Evolutionary conservation across 2,113 vertebrate genomes (phyloP).

Genomic region (Agelaius phoeniceus): DNA sequence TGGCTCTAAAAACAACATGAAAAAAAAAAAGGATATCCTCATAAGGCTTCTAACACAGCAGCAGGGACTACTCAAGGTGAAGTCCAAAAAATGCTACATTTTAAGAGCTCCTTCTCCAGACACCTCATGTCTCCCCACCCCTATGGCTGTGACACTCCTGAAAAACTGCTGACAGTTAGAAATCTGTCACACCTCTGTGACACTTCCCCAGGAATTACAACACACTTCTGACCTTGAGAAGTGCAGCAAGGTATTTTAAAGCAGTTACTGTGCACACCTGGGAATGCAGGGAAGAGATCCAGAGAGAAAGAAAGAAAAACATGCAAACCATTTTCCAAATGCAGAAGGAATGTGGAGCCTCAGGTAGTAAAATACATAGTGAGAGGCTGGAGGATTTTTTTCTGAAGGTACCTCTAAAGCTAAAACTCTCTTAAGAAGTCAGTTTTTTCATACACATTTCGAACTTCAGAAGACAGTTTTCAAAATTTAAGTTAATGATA

Average conservation of each 20-base stretch:
- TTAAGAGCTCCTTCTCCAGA: not conserved
- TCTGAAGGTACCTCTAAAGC: not conserved
- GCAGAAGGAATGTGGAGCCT: not conserved
- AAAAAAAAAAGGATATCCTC: not conserved
- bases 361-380: not conserved
- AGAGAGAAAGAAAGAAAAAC: not conserved
- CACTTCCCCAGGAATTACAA: not conserved
- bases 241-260: not conserved
- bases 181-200: not conserved
- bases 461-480: not conserved
- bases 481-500: not conserved
- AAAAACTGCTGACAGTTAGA: not conserved
- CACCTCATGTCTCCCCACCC: not conserved
- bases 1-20: not conserved
- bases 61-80: not conserved
- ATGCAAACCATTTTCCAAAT: not conserved
- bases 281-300: not conserved
- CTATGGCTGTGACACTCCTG: not conserved
- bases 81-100: not conserved
- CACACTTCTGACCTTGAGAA: not conserved
- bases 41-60: not conserved
- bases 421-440: not conserved
- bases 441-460: not conserved
- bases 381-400: not conserved
- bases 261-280: not conserved